Percentiles rank a stretch among this genome's conserved stretches.
These are phyloP conservation scores for Falco cherrug DNA, from an alignment of 2,797 vertebrate genomes.

Conservation along the genomic window DNA sequence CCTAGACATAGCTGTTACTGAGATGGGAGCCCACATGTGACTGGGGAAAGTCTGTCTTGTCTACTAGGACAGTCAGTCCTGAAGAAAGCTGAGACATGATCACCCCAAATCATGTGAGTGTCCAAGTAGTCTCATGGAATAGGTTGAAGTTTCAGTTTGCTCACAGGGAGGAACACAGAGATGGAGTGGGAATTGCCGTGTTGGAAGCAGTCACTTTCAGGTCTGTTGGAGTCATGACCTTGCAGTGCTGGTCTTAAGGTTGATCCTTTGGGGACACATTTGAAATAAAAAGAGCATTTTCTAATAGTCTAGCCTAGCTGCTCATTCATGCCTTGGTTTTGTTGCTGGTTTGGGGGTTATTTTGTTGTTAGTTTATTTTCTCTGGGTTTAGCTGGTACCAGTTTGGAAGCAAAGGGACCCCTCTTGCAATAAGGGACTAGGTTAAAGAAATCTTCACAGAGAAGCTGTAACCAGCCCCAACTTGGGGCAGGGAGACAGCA, in stretches of 20 bases:
- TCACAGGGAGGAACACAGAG: background rate
- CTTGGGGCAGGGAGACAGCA: background rate
- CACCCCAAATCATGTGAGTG: background rate
- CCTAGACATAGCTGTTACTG: background rate
- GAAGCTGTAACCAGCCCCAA: background rate
- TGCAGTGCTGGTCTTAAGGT: background rate
- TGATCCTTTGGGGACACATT: background rate
- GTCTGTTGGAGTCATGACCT: background rate
- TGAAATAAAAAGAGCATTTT: background rate
- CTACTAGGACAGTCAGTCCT: background rate
- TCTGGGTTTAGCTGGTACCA: background rate
- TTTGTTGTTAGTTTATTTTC: background rate
- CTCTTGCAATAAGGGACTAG: background rate
- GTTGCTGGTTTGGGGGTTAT: accelerated
- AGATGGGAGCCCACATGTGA: background rate
- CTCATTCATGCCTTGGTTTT: background rate
- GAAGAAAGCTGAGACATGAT: background rate
- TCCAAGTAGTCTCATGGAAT: background rate
- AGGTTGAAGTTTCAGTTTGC: background rate
- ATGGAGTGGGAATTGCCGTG: accelerated
- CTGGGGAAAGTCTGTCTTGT: background rate
- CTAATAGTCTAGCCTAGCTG: background rate
- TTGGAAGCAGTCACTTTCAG: background rate
- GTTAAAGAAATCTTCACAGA: background rate
- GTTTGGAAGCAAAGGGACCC: background rate